Base-by-base conservation (phyloP, 2,113 vertebrate species). In the Eurystomus gularis region DNA sequence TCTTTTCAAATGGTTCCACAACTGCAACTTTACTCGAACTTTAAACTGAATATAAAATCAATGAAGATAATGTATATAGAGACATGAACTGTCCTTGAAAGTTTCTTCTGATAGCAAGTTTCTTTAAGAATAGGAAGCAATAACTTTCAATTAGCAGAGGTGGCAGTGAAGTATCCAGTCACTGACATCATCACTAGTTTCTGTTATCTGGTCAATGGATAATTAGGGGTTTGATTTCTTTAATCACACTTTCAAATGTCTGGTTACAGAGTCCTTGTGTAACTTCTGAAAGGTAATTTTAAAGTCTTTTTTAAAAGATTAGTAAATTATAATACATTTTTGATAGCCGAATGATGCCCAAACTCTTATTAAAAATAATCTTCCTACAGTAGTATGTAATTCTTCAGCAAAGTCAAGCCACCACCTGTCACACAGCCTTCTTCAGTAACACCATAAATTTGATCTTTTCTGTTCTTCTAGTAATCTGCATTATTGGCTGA, bases 391-490 rank as follows among this genome's bases (percentile, higher is more conserved):
- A 62, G 49, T 9, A 51, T 4, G 37, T 51, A 58, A 91, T 83
- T 92, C 79, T 90, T 91, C 4, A 88, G 55, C 17, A 60, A 93
- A 96, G 54, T 75, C 77, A 94, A 80, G 78, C 33, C 77, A 89
- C 57, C 60, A 77, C 62, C 58, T 88, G 40, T 57, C 82, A 35
- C 82, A 77, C 31, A 55, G 58, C 26, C 17, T 90, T 73, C 77
- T 77, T 88, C 90, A 81, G 37, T 19, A 82, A 89, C 21, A 70
- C 17, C 19, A 10, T 46, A 64, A 79, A 94, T 40, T 24, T 61
- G 51, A 83, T 57, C 68, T 97, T 88, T 68, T 73, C 60, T 86
- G 18, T 65, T 79, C 71, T 70, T 68, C 31, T 71, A 55, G 46
- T 49, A 44, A 94, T 40, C 42, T 75, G 73, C 70, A 20, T 37